Evolutionary conservation across 2,113 vertebrate species (phyloP), one percentile per base, ranked within the genome.

Genomic region (Actenoides lindsayi): DNA sequence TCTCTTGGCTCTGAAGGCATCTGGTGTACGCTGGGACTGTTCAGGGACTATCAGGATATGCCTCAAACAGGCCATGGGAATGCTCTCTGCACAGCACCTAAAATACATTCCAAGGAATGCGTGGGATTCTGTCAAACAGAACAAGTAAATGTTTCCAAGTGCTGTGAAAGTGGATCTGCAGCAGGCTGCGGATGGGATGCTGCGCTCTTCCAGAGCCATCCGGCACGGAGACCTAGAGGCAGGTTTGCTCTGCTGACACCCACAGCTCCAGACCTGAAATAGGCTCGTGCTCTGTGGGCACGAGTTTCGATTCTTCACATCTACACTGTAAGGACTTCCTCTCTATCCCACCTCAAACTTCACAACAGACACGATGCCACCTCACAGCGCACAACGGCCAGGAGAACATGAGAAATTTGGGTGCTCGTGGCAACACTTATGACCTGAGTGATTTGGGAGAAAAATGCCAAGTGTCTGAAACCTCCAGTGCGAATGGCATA

Each of bases 51-150:
- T 17, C 5, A 14, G 59, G 82, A 95, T 94, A 85, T 76, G 90
- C 70, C 59, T 95, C 87, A n/a, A 85, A 42, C 92, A 35, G 91
- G 51, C 92, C 91, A 95, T 86, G 93, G 93, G 93, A 97, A 95
- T 79, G 82, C 70, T 91, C 71, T 90, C 90, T 57, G 84, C 78
- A 91, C 70, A 96, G 90, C 94, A 96, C 94, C 94, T 95, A 94
- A 94, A 96, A 96, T 91, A 85, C 84, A 63, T 90, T 94, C 91
- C 87, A 90, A 96, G 67, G 95, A 96, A 96, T 59, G 78, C 2
- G 37, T 83, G 84, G 93, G 93, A 96, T 54, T 85, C 19, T 94
- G 84, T 87, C 84, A 93, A 79, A 83, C 30, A 82, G 84, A 57
- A 76, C 68, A 76, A 85, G 41, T 20, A 64, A 73, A 85, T 27